phyloP scores from a whole-genome alignment of 2,888 invertebrate genomes.

The Caenorhabditis macrosperma region DNA sequence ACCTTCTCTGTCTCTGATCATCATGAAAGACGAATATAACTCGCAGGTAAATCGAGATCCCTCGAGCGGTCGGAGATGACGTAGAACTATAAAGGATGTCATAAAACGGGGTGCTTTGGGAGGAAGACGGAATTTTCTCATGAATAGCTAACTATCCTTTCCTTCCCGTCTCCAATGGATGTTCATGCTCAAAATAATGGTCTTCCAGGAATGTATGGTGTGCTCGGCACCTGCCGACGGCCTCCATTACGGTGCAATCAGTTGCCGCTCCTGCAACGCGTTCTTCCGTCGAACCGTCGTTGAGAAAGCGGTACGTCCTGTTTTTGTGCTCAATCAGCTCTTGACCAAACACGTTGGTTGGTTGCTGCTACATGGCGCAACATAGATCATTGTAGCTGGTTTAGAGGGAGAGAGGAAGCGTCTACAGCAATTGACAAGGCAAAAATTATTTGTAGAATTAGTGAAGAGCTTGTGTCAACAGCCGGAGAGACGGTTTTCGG shows the following conservation, averaged over 20 bases:
- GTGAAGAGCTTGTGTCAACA: slow-evolving; percentile 53
- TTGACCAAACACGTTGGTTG: background rate
- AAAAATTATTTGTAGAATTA: slow-evolving; percentile 39
- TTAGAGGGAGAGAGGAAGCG: background rate
- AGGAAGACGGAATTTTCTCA: background rate
- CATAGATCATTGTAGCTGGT: slow-evolving; percentile 2
- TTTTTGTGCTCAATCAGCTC: background rate
- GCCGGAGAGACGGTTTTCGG: slow-evolving; percentile 1
- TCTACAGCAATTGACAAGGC: slow-evolving; percentile 34
- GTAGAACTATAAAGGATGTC: background rate
- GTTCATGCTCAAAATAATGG: no score
- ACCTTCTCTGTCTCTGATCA: background rate
- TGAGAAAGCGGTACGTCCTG: slow-evolving; percentile 70
- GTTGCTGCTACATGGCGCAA: background rate
- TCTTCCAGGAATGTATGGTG: slow-evolving; percentile 68
- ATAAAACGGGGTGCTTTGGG: background rate
- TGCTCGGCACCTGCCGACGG: slow-evolving; percentile 76
- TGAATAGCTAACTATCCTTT: background rate
- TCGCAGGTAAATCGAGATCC: slow-evolving; percentile 35
- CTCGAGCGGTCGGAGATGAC: background rate
- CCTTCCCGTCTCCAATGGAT: background rate
- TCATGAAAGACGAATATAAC: slow-evolving; percentile 59
- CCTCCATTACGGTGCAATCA: slow-evolving; percentile 75
- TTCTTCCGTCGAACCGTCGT: slow-evolving; percentile 77
- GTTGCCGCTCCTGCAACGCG: slow-evolving; percentile 72